A percentile compares a stretch with the other conserved stretches of the same genome.
Evolutionary conservation across 2,888 invertebrate genomes (phyloP).

Genomic region (Entomobrya multifasciata): DNA sequence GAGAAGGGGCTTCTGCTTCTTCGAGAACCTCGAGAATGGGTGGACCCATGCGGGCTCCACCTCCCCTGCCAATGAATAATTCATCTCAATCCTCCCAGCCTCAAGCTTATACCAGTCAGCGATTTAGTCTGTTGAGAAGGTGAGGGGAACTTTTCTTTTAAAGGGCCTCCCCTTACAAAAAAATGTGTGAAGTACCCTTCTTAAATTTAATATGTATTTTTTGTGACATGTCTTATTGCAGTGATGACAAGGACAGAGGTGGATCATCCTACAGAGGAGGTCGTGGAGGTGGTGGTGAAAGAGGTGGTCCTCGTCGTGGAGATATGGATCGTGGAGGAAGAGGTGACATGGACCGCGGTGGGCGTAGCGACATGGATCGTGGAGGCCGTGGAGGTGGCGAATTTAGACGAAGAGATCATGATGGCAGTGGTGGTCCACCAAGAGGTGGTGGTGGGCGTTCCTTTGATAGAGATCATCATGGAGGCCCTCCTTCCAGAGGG

Average conservation of each 20-base stretch:
- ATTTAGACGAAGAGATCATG: constrained; percentile 20
- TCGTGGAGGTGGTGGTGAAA: constrained; percentile 37
- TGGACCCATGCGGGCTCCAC: constrained; percentile 36
- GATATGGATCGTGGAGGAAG: constrained; percentile 25
- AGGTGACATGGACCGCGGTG: constrained; percentile 15
- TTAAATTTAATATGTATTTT: no score
- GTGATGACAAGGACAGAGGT: constrained; percentile 51
- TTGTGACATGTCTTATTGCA: no score
- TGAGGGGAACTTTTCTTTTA: no score
- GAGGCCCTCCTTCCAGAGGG: constrained; percentile 6
- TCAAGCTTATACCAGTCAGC: constrained; percentile 48
- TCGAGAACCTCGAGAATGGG: constrained; percentile 10
- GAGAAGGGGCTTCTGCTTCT: not conserved
- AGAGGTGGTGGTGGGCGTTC: constrained; percentile 38
- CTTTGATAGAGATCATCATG: constrained; percentile 15
- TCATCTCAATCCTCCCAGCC: constrained; percentile 17
- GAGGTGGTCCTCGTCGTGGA: not conserved
- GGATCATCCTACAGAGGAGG: constrained; percentile 2
- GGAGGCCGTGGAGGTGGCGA: constrained; percentile 37
- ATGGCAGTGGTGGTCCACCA: no score
- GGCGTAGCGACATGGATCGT: constrained; percentile 37
- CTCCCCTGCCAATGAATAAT: constrained; percentile 18
- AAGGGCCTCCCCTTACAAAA: no score
- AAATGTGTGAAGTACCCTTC: no score
- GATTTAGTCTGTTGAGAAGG: constrained; percentile 47